Conservation (phyloP, 1,140 invertebrate species). For the Arion vulgaris region DNA sequence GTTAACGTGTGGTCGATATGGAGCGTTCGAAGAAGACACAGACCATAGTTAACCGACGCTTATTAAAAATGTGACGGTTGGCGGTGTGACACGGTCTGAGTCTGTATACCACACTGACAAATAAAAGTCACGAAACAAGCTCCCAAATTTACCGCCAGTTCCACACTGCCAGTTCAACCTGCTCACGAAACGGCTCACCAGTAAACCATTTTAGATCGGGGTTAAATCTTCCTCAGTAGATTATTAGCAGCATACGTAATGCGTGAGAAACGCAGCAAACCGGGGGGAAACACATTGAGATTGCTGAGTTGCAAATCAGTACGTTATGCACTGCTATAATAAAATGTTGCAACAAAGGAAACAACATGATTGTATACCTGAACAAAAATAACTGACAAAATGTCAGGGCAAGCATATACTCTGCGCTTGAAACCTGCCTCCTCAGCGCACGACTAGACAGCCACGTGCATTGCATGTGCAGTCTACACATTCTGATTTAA, state of each 20-base stretch:
- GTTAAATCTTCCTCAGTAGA: background rate
- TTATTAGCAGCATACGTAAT: background rate
- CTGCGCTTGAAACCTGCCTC: background rate
- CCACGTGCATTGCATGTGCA: background rate
- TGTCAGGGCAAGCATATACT: background rate
- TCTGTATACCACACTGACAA: too few relatives aligned
- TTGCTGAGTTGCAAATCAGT: background rate
- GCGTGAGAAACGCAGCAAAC: background rate
- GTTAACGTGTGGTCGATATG: too few relatives aligned
- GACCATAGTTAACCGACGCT: too few relatives aligned
- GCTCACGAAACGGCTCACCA: too few relatives aligned
- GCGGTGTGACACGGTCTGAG: too few relatives aligned
- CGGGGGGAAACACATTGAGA: background rate
- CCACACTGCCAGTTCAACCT: too few relatives aligned
- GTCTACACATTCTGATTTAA: background rate
- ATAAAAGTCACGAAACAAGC: too few relatives aligned
- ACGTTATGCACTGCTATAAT: background rate
- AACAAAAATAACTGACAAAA: background rate
- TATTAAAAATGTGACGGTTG: too few relatives aligned
- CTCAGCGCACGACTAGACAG: background rate
- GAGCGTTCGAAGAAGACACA: too few relatives aligned
- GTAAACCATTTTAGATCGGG: too few relatives aligned
- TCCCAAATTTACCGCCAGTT: too few relatives aligned
- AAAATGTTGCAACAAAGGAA: background rate
- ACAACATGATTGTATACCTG: background rate